phyloP scores from a whole-genome alignment of 2,888 invertebrate species.

The Tetropium fuscum region DNA sequence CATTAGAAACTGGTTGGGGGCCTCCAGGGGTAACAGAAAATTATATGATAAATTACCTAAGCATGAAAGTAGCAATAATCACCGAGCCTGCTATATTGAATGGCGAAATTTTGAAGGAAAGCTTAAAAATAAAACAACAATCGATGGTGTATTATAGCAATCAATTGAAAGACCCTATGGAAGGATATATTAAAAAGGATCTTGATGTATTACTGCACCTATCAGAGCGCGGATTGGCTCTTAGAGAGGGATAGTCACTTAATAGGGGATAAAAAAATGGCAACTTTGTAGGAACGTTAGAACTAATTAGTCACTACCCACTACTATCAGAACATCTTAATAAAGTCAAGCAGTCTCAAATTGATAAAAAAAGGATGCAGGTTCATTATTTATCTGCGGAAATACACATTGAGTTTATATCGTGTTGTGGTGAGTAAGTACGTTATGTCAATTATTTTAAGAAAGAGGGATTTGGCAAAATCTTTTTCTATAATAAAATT shows the following conservation, averaged over 20 bases:
- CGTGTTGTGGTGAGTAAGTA: background rate
- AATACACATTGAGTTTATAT: background rate
- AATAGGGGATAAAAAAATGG: background rate
- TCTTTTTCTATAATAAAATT: background rate
- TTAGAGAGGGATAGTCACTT: slow-evolving; percentile 1
- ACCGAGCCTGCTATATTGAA: background rate
- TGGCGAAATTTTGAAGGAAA: background rate
- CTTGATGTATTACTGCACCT: background rate
- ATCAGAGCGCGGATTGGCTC: background rate
- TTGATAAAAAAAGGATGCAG: background rate
- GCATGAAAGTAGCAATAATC: background rate
- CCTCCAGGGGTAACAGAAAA: background rate
- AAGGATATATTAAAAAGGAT: background rate
- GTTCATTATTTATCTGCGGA: background rate
- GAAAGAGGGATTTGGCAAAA: background rate
- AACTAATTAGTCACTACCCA: background rate
- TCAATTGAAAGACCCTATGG: background rate
- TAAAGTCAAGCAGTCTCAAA: background rate
- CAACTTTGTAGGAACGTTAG: background rate
- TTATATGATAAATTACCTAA: background rate
- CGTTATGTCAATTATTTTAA: background rate
- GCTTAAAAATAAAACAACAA: background rate
- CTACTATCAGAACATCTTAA: background rate
- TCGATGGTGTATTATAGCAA: background rate
- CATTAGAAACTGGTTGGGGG: background rate